Conservation (phyloP, 2,113 vertebrate species). For the Cyanistes caeruleus region DNA sequence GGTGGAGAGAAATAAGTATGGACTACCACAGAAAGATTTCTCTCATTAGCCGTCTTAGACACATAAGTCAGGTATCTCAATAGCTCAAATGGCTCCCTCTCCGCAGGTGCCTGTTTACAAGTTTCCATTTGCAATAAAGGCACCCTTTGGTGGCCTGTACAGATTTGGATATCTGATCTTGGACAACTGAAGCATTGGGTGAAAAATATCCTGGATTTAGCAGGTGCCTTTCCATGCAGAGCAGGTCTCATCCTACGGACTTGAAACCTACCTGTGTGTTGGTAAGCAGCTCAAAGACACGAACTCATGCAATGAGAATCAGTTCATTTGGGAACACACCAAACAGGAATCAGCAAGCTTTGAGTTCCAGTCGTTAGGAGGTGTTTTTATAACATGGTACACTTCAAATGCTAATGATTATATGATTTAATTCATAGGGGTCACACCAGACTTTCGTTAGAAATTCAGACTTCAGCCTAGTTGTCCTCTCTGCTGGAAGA, state of each 20-base stretch:
- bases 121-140: background rate
- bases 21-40: background rate
- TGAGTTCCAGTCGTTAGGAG: background rate
- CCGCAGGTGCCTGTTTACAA: background rate
- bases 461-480: background rate
- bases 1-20: background rate
- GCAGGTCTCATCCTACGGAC: background rate
- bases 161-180: background rate
- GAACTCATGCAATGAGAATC: background rate
- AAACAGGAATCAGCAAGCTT: background rate
- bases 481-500: background rate
- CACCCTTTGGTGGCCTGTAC: background rate
- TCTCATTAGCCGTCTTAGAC: background rate
- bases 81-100: background rate
- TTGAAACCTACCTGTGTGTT: background rate
- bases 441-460: background rate
- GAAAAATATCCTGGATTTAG: background rate
- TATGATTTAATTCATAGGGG: background rate
- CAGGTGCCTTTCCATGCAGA: background rate
- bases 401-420: slow-evolving; percentile 8
- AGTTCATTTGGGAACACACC: background rate
- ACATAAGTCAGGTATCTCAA: background rate
- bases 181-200: background rate
- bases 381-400: background rate
- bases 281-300: background rate